Conservation (phyloP, 2,113 vertebrate genomes). For the Chrysochloris asiatica region DNA sequence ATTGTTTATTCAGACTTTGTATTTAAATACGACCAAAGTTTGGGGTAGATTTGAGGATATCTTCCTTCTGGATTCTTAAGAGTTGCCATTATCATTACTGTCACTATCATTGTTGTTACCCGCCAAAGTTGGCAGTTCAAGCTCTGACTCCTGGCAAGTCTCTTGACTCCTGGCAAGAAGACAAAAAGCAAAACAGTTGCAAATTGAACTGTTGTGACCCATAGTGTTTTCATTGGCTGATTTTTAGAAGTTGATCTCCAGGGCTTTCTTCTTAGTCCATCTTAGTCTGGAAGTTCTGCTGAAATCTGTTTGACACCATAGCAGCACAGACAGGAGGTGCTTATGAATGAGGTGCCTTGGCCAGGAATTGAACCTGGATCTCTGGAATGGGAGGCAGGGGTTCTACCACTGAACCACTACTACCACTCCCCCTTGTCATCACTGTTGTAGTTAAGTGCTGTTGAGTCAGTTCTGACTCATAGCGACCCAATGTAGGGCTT, state of each 20-base stretch:
- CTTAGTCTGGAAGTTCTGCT: not conserved
- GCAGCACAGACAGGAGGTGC: not conserved
- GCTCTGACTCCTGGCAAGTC: not conserved
- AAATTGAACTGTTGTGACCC: not conserved
- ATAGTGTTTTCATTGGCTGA: not conserved
- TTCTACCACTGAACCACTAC: not conserved
- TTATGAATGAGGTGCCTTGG: not conserved
- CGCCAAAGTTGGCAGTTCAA: not conserved
- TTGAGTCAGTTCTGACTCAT: too few relatives aligned
- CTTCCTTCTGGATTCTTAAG: constrained; percentile 1
- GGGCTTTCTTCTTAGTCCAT: not conserved
- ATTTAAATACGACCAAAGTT: not conserved
- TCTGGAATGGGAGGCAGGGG: not conserved
- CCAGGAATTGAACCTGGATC: not conserved
- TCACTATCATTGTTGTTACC: not conserved
- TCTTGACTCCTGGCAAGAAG: not conserved
- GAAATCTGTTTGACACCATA: not conserved
- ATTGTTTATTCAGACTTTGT: not conserved
- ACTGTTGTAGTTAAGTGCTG: too few relatives aligned
- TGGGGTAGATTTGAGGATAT: not conserved
- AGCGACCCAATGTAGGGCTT: too few relatives aligned
- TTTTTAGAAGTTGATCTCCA: not conserved
- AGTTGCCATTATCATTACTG: not conserved
- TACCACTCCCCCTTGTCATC: not conserved
- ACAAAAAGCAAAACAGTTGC: not conserved